Base-by-base conservation (phyloP, 2,888 invertebrate species). In the Altica lythri region DNA sequence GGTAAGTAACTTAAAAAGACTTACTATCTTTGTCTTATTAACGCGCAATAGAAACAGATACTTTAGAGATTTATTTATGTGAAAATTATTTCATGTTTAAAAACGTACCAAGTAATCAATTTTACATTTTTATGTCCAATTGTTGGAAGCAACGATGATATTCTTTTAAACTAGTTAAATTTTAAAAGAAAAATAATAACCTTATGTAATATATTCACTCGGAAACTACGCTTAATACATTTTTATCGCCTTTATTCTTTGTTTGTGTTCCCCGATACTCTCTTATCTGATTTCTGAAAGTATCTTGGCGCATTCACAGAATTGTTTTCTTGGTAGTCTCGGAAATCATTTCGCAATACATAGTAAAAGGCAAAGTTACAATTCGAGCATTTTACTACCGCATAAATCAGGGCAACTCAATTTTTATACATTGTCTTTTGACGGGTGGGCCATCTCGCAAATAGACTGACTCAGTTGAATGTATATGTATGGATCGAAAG, bases 321-420 rank as follows among this genome's bases (percentile, higher is more conserved):
- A 48, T 46, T 38, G 30, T 50, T 34, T 40, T 50, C 40, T 35
- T 18, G 42, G 42, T 42, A 38, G n/a, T 40, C 32, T 16, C 34
- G 45, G 27, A 46, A 55, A 42, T 51, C 40, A 45, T 50, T 42
- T 22, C 35, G 35, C 50, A 50, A 50, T 55, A 55, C 50, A 46
- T 55, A 46, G 55, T 55, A 55, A 45, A 55, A 46, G 43, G 46
- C 40, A 38, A 51, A 50, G 45, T 58, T 32, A 42, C 50, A 45
- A 51, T 45, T 25, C 47, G 22, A 32, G 35, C 38, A 37, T 64
- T 64, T 64, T 65, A 68, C 66, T 59, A 65, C 63, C 55, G 61
- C 57, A 68, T 68, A 68, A 69, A 69, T 67, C 62, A 59, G 53
- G 43, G 34, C 53, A 52, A 63, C 60, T 64, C 66, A 62, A 65